Evolutionary conservation across 1,140 invertebrate species (phyloP).

Genomic region (Platorchestia sp.): DNA sequence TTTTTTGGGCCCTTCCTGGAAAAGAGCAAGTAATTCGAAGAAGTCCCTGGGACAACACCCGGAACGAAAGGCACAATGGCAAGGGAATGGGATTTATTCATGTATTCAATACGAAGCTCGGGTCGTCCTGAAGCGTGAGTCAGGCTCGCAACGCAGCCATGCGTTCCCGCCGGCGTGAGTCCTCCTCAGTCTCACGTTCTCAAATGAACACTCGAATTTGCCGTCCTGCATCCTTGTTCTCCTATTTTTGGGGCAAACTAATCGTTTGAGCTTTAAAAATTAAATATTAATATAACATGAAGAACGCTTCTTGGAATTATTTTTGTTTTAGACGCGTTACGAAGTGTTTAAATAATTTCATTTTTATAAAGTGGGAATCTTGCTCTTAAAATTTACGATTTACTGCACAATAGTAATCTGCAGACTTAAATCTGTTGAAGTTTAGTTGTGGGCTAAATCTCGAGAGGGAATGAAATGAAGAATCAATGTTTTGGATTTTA

Average conservation of each 20-base stretch:
- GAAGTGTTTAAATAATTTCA: neutral
- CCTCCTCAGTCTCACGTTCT: neutral
- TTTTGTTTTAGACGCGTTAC: neutral
- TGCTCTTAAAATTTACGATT: neutral
- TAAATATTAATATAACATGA: neutral
- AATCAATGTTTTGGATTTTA: neutral
- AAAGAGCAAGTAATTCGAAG: constrained; percentile 53
- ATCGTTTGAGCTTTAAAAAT: no score
- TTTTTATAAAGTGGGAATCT: neutral
- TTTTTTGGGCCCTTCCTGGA: constrained; percentile 34
- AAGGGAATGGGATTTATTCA: constrained; percentile 49
- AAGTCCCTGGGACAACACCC: constrained; percentile 48
- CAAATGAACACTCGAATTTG: neutral
- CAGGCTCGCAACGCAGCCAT: neutral
- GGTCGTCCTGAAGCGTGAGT: constrained; percentile 3
- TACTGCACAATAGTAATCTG: neutral
- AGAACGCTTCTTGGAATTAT: neutral
- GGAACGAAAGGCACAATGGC: constrained; percentile 54
- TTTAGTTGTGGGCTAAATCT: neutral
- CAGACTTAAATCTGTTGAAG: neutral
- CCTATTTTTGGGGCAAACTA: no score
- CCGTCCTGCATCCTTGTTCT: neutral
- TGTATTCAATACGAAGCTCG: constrained; percentile 25
- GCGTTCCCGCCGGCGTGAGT: neutral
- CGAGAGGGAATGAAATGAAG: neutral